Evolutionary conservation across 2,888 invertebrate genomes (phyloP), one percentile per base, ranked within the genome.

Genomic region (Coremacera marginata): DNA sequence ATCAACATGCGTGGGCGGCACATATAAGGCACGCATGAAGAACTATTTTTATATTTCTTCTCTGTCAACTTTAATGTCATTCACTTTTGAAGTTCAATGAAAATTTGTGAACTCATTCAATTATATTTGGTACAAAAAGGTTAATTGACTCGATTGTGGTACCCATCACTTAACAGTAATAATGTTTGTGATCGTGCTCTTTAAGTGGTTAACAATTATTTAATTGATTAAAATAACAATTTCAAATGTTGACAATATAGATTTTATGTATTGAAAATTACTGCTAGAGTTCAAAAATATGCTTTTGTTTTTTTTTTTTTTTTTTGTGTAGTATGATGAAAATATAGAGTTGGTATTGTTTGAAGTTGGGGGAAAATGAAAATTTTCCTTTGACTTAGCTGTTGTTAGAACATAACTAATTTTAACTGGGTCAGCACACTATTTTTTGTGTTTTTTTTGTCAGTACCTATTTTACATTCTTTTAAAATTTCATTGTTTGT

Each of bases 61-160:
- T 44, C 44, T 44, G 44, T 44, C 44, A 44, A 44, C 44, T 55
- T 55, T 55, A 8, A 55, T 55, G 11, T n/a, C 16, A 16, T 49
- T 22, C 27, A 44, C 25, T 49, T 65, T 55, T 74, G 65, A 55
- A 74, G 67, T 65, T 74, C 74, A 65, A 65, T 67, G 67, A 74
- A 55, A 74, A 74, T 74, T 74, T 51, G 57, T 74, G 74, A 74
- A 68, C 68, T 51, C 51, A 5, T 68, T 49, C 22, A 7, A 19
- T 51, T 68, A 9, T 68, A 22, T 67, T 67, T 19, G 19, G 49
- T 22, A 55, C 55, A 22, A 44, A 68, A 34, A 49, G 51, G 68
- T 68, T 68, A 68, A 68, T 68, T 68, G 68, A 19, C 27, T 68
- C 3, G 34, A 11, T 44, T 44, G 44, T 44, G 11, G 14, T 44